These are phyloP conservation scores for Colletes collaris DNA, from an alignment of 2,888 invertebrate species.

Conservation along the genomic window DNA sequence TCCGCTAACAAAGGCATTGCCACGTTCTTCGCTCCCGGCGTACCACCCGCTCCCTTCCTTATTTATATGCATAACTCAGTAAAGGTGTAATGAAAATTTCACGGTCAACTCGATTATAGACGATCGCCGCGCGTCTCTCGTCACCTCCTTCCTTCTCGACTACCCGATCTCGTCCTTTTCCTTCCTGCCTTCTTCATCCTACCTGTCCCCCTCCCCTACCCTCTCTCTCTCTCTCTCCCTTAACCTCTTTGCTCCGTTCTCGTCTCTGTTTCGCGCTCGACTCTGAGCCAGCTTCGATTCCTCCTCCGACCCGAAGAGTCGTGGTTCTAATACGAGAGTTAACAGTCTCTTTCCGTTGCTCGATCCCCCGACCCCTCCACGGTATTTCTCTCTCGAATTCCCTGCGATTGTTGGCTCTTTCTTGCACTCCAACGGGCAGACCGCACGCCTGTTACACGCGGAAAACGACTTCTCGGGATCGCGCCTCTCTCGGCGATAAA, in stretches of 20 bases:
- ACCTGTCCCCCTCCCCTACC: slow-evolving; percentile 13
- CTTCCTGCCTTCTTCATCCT: neutral
- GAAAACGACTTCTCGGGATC: slow-evolving; percentile 65
- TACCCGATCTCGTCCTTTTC: slow-evolving; percentile 16
- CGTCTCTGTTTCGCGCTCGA: neutral
- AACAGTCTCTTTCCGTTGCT: slow-evolving; percentile 13
- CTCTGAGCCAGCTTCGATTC: slow-evolving; percentile 12
- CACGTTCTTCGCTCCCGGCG: slow-evolving; percentile 76
- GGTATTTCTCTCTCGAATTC: slow-evolving; percentile 24
- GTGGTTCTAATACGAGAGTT: slow-evolving; percentile 40
- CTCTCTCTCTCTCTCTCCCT: slow-evolving; percentile 11
- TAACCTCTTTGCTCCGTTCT: neutral
- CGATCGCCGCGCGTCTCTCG: slow-evolving; percentile 59
- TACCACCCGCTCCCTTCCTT: slow-evolving; percentile 73
- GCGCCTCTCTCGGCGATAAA: slow-evolving; percentile 54
- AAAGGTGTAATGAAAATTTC: slow-evolving; percentile 81
- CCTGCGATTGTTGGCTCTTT: neutral
- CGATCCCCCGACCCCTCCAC: neutral
- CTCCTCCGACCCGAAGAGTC: slow-evolving; percentile 1
- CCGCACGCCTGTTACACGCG: slow-evolving; percentile 40
- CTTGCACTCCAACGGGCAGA: neutral
- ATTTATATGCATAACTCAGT: slow-evolving; percentile 81
- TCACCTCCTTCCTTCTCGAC: neutral
- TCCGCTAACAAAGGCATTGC: slow-evolving; percentile 80
- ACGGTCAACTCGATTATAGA: slow-evolving; percentile 75